Evolutionary conservation across 2,888 invertebrate genomes (phyloP).

Genomic region (Agapostemon virescens): DNA sequence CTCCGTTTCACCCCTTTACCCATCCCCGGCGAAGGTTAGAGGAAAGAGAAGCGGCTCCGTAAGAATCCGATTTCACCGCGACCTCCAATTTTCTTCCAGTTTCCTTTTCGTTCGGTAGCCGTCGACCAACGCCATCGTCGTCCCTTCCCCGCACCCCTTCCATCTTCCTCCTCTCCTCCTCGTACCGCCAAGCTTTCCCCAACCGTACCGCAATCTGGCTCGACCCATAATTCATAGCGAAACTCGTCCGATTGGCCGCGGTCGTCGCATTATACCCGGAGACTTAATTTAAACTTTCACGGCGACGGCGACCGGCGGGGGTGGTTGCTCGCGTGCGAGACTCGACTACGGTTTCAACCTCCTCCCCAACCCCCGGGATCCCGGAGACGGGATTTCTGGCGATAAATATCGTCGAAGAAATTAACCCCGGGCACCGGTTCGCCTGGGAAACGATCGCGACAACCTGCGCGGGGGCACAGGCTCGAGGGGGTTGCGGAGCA

Average conservation of each 20-base stretch:
- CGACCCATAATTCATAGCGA: conserved; percentile 72
- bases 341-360: not conserved
- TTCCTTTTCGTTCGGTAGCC: not conserved
- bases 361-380: not conserved
- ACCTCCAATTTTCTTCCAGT: conserved; percentile 11
- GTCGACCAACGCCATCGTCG: not conserved
- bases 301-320: conserved; percentile 18
- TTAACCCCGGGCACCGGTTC: conserved; percentile 18
- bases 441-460: conserved; percentile 26
- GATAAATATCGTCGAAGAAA: conserved; percentile 39
- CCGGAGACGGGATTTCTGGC: conserved; percentile 6
- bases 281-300: conserved; percentile 76
- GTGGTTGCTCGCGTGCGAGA: not conserved
- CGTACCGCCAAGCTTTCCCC: not conserved
- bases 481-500: conserved; percentile 7
- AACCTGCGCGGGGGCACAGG: not conserved
- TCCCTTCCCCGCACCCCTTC: not conserved
- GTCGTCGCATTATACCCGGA: conserved; percentile 71
- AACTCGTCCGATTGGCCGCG: conserved; percentile 75
- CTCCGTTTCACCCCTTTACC: not conserved
- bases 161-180: not conserved
- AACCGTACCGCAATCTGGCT: conserved; percentile 17
- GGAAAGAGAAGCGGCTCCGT: not conserved
- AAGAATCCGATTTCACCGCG: conserved; percentile 19
- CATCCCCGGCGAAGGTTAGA: conserved; percentile 14